A percentile compares a stretch with the other conserved stretches of the same genome.
phyloP scores from a whole-genome alignment of 2,113 vertebrate genomes.

The Stigmatopora argus region DNA sequence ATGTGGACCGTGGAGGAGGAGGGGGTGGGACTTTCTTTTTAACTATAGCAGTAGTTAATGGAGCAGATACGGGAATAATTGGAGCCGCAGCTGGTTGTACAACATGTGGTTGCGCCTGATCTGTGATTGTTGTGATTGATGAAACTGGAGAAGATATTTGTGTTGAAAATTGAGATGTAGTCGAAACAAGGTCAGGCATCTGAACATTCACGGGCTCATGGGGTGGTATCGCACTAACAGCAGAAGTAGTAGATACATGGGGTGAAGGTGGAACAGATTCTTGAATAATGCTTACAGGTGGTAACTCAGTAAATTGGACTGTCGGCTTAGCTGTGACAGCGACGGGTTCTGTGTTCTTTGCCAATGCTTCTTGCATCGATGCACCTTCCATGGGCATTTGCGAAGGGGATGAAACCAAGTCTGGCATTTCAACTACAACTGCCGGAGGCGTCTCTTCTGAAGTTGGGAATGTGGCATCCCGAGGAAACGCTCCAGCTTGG shows the following conservation, averaged over 20 bases:
- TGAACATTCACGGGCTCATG: slow-evolving; percentile 51
- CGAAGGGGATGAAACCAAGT: slow-evolving; percentile 56
- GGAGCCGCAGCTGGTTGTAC: slow-evolving; percentile 36
- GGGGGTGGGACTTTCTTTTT: slow-evolving; percentile 67
- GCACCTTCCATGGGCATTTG: slow-evolving; percentile 37
- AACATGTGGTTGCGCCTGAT: slow-evolving; percentile 40
- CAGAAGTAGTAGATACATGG: slow-evolving; percentile 15
- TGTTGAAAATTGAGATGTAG: slow-evolving; percentile 46
- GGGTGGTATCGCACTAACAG: slow-evolving; percentile 24
- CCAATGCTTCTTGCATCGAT: slow-evolving; percentile 43
- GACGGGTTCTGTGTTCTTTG: slow-evolving; percentile 24
- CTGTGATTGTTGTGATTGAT: slow-evolving; percentile 29
- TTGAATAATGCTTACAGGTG: slow-evolving; percentile 17
- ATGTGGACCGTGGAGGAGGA: slow-evolving; percentile 60
- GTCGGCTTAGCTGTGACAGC: slow-evolving; percentile 32
- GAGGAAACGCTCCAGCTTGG: slow-evolving; percentile 20
- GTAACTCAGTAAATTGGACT: background rate
- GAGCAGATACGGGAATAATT: slow-evolving; percentile 17
- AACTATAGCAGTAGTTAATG: slow-evolving; percentile 49
- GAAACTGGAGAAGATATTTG: slow-evolving; percentile 40
- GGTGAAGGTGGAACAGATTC: slow-evolving; percentile 14
- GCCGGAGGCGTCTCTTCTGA: slow-evolving; percentile 11
- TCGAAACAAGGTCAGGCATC: slow-evolving; percentile 64
- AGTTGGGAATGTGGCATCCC: slow-evolving; percentile 12
- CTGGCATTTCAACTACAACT: slow-evolving; percentile 57